Evolutionary conservation across 1,140 invertebrate species (phyloP), one percentile per base, ranked within the genome.

Genomic region (Oryctes rhinoceros): DNA sequence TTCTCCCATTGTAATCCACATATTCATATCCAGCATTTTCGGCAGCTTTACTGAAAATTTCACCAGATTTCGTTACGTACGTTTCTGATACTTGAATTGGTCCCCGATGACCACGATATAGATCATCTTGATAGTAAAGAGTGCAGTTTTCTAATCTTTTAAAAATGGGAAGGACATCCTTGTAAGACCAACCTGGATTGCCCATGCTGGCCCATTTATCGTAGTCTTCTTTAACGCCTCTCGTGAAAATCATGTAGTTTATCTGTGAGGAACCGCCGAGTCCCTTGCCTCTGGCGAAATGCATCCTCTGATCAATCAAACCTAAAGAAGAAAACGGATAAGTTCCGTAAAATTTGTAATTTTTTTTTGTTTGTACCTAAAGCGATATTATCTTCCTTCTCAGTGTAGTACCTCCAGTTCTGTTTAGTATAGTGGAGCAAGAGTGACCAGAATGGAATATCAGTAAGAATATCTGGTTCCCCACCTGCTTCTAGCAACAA

Each of bases 171-270:
- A 90, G 83, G 6, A 90, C 86, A n/a, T 89, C 87, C 4, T 90
- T 87, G 83, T 90, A 92, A 13, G 88, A 88, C 91, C 91, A 92
- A 10, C 88, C 88, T 9, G 81, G 82, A 44, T 90, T 98, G 0
- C 97, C 98, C 47, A 94, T 87, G 0, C 91, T 87, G 84, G 96
- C 95, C 98, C 98, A 99, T 4, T 90, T 89, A 84, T 99, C 95
- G 85, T 98, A 99, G 86, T 99, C 98, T 77, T 91, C 92, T 78
- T 92, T 92, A 85, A 98, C 97, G 0, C 97, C 98, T 35, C 98
- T 90, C 0, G 98, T 90, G 84, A 98, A 99, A 0, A 98, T 89
- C 97, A 99, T 98, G 83, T 97, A 98, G 87, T 99, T 99, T 0
- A 99, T 89, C 0, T 97, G 95, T 11, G 92, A 93, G 2, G 91